Evolutionary conservation across 2,888 invertebrate species (phyloP).

Genomic region (Argyra leucocephala): DNA sequence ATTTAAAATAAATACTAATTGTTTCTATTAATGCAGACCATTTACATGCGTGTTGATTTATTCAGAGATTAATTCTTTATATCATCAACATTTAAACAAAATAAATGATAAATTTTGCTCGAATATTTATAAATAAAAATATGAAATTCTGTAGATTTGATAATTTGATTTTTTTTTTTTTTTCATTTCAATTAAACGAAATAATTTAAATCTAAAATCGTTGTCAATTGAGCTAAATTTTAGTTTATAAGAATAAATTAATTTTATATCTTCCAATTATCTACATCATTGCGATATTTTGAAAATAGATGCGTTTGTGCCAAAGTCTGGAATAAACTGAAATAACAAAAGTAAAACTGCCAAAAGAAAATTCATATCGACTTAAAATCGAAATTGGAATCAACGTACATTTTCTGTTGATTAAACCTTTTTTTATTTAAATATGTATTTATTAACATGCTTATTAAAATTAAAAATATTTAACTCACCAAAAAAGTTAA

Average conservation of each 20-base stretch:
- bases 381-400: not conserved
- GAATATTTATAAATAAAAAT: conserved; percentile 3
- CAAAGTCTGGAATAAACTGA: not conserved
- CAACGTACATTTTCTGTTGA: not conserved
- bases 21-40: not conserved
- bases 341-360: not conserved
- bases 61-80: not conserved
- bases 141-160: too few relatives aligned
- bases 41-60: not conserved
- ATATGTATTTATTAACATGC: too few relatives aligned
- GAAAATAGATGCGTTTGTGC: not conserved
- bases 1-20: conserved; percentile 1
- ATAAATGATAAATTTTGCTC: not conserved
- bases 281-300: not conserved
- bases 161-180: too few relatives aligned
- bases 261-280: not conserved
- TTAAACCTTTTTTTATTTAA: too few relatives aligned
- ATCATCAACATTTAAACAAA: not conserved
- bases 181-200: too few relatives aligned
- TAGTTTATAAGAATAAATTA: too few relatives aligned
- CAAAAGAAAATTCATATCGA: conserved; percentile 6
- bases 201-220: not conserved
- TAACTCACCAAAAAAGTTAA: too few relatives aligned
- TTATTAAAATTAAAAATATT: not conserved
- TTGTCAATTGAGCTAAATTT: not conserved